phyloP scores from a whole-genome alignment of 2,888 invertebrate species.

The Onchidella celtica region DNA sequence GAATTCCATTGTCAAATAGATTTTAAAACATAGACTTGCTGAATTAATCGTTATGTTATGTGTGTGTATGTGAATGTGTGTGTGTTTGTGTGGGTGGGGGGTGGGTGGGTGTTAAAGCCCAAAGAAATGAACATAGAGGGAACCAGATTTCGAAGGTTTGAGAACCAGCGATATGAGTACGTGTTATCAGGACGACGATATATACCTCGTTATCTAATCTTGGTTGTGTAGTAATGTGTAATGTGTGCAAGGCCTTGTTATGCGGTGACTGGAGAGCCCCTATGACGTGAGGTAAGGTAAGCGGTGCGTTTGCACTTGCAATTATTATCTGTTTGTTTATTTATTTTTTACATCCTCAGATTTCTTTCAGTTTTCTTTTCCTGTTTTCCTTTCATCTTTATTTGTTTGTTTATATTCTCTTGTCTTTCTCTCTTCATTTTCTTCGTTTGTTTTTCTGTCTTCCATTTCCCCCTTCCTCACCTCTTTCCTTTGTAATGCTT shows the following conservation, averaged over 20 bases:
- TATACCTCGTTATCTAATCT: too few relatives aligned
- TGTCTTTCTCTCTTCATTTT: neutral
- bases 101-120: neutral
- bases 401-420: neutral
- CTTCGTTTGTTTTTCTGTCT: neutral
- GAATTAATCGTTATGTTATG: too few relatives aligned
- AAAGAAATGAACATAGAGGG: too few relatives aligned
- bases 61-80: conserved; percentile 28
- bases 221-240: too few relatives aligned
- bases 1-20: too few relatives aligned
- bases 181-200: too few relatives aligned
- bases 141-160: too few relatives aligned
- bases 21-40: too few relatives aligned
- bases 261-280: neutral
- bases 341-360: neutral
- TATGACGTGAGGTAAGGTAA: neutral
- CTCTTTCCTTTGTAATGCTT: neutral
- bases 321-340: neutral
- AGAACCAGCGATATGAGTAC: too few relatives aligned
- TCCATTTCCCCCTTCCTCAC: neutral
- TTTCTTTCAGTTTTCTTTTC: conserved; percentile 24
- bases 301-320: conserved; percentile 7
- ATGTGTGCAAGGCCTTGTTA: neutral
- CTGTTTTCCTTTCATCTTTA: neutral
- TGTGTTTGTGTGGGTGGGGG: neutral